Evolutionary conservation across 2,797 vertebrate genomes (phyloP).

Genomic region (Trichosurus vulpecula): DNA sequence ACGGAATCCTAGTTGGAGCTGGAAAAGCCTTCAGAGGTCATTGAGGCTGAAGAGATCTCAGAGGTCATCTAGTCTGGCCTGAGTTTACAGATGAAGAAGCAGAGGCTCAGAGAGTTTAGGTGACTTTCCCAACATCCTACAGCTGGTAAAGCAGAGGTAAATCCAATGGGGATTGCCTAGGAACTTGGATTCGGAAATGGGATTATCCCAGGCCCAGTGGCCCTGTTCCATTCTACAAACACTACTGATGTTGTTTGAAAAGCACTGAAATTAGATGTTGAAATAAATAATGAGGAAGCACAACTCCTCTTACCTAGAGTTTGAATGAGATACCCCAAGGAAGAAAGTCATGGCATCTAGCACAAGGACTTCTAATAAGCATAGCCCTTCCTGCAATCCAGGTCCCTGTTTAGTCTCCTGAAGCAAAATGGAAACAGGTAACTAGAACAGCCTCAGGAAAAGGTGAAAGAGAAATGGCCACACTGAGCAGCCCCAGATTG

Average conservation of each 20-base stretch:
- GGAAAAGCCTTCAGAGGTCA: neutral
- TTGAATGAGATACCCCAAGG: neutral
- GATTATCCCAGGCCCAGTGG: neutral
- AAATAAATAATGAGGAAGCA: slow-evolving; percentile 23
- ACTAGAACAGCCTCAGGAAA: neutral
- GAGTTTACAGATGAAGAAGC: neutral
- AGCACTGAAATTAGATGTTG: slow-evolving; percentile 17
- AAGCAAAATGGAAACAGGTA: slow-evolving; percentile 6
- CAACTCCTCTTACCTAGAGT: neutral
- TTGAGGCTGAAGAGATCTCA: neutral
- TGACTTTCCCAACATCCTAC: neutral
- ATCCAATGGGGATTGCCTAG: neutral
- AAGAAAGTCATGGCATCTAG: neutral
- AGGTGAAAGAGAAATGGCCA: slow-evolving; percentile 16
- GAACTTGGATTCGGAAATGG: neutral
- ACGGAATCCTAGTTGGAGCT: neutral
- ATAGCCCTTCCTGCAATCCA: slow-evolving; percentile 14
- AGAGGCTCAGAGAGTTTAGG: neutral
- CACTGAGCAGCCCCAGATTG: slow-evolving; percentile 21
- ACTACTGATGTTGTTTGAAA: slow-evolving; percentile 11
- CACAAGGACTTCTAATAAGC: neutral
- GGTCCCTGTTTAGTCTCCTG: neutral
- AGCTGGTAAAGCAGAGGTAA: neutral
- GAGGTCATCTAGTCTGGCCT: neutral
- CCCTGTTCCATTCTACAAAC: neutral